Percentiles rank a stretch among this genome's conserved stretches.
phyloP scores from a whole-genome alignment of 2,888 invertebrate genomes.

The Cephus sareptanus region DNA sequence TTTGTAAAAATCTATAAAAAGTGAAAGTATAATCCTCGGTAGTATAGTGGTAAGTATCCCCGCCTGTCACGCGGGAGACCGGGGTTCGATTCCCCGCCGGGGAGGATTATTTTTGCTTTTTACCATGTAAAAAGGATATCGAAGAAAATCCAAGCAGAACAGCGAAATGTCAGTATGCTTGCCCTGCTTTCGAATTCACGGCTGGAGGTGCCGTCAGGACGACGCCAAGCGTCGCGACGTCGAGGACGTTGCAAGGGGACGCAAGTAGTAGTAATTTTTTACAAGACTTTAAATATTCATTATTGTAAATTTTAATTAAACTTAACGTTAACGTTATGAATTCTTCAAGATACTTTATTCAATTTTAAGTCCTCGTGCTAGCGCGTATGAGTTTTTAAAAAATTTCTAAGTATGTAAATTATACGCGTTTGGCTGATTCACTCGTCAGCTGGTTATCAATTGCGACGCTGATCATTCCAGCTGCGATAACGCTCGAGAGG shows the following conservation, averaged over 20 bases:
- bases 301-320: background rate
- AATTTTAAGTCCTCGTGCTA: no score
- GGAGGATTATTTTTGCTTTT: constrained; percentile 27
- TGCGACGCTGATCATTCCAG: background rate
- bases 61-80: constrained; percentile 54
- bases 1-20: no score
- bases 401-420: background rate
- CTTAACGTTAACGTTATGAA: background rate
- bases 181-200: background rate
- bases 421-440: no score
- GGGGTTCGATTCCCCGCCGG: constrained; percentile 42
- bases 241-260: background rate
- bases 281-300: background rate
- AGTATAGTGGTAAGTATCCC: constrained; percentile 55
- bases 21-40: constrained; percentile 20
- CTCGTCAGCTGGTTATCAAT: background rate
- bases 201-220: background rate
- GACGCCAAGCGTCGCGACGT: background rate
- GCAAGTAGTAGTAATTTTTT: background rate
- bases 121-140: no score
- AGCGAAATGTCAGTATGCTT: background rate
- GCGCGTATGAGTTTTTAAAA: no score
- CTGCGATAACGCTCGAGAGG: background rate
- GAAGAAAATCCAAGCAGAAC: no score
- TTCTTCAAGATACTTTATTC: background rate